Evolutionary conservation across 2,888 invertebrate species (phyloP).

Genomic region (Lycophotia porphyrea): DNA sequence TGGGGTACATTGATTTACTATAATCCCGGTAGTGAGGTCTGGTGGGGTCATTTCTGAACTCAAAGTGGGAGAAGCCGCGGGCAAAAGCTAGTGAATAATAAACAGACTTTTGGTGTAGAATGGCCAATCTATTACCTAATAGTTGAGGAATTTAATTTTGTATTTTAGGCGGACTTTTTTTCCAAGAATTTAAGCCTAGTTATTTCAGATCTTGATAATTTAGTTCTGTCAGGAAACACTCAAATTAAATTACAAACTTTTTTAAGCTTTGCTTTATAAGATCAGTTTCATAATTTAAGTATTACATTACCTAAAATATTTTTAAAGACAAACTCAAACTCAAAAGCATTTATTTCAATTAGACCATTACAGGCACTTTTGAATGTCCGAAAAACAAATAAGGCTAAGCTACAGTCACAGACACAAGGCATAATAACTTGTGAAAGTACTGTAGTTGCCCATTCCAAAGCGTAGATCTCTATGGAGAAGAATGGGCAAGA

Average conservation of each 20-base stretch:
- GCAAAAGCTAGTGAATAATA: slow-evolving; percentile 33
- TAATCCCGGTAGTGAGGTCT: background rate
- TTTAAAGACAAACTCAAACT: too few relatives aligned
- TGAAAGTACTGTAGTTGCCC: too few relatives aligned
- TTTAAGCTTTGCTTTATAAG: background rate
- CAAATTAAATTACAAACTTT: background rate
- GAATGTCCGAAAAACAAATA: too few relatives aligned
- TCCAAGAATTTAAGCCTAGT: background rate
- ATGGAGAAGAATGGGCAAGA: too few relatives aligned
- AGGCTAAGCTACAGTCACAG: too few relatives aligned
- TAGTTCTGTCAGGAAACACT: background rate
- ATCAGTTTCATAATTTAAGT: background rate
- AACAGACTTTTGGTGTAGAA: slow-evolving; percentile 32
- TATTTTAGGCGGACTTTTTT: background rate
- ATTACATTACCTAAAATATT: background rate
- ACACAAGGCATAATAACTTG: too few relatives aligned
- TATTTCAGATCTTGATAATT: background rate
- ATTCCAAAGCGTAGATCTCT: too few relatives aligned
- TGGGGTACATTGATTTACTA: background rate
- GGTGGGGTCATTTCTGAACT: background rate
- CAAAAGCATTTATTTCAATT: too few relatives aligned
- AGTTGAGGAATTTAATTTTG: background rate
- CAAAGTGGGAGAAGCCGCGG: background rate
- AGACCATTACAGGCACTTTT: too few relatives aligned
- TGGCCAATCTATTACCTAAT: background rate